Percentiles rank a stretch among this genome's conserved stretches.
These are phyloP conservation scores for Leptinotarsa peninsularis DNA, from an alignment of 2,888 invertebrate genomes.

Conservation along the genomic window DNA sequence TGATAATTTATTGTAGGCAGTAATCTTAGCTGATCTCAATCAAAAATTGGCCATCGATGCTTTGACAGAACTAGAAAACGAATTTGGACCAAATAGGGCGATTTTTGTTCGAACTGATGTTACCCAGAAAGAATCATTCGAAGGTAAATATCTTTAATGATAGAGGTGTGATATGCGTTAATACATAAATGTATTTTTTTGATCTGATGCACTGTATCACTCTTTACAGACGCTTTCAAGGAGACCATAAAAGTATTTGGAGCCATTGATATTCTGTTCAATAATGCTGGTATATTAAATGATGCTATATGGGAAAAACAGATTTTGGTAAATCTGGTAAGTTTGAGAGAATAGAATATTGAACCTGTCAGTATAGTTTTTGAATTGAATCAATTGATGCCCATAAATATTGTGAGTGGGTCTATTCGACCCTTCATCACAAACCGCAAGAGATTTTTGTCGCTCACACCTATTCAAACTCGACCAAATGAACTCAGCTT, in stretches of 20 bases:
- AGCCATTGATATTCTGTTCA: slow-evolving; percentile 50
- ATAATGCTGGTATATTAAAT: slow-evolving; percentile 51
- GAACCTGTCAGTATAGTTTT: no score
- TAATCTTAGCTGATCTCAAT: slow-evolving; percentile 49
- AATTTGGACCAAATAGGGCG: slow-evolving; percentile 49
- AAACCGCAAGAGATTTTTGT: no score
- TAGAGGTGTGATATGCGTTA: not conserved
- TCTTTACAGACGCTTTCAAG: slow-evolving; percentile 48
- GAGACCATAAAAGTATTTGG: slow-evolving; percentile 46
- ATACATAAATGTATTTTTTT: not conserved
- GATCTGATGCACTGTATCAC: not conserved
- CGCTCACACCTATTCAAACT: no score
- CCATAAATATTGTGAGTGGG: no score
- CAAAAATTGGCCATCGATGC: slow-evolving; percentile 39
- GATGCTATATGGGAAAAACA: slow-evolving; percentile 49
- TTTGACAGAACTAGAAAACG: slow-evolving; percentile 40
- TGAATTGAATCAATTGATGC: no score
- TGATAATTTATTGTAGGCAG: slow-evolving; percentile 40
- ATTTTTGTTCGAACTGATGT: slow-evolving; percentile 51
- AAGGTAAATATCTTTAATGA: slow-evolving; percentile 40
- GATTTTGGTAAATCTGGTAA: slow-evolving; percentile 50
- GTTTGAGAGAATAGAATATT: slow-evolving; percentile 16
- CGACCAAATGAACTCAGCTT: no score
- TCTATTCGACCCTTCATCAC: no score
- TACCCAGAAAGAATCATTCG: slow-evolving; percentile 43